Evolutionary conservation across 2,797 vertebrate species (phyloP).

Genomic region (Myotis myotis): DNA sequence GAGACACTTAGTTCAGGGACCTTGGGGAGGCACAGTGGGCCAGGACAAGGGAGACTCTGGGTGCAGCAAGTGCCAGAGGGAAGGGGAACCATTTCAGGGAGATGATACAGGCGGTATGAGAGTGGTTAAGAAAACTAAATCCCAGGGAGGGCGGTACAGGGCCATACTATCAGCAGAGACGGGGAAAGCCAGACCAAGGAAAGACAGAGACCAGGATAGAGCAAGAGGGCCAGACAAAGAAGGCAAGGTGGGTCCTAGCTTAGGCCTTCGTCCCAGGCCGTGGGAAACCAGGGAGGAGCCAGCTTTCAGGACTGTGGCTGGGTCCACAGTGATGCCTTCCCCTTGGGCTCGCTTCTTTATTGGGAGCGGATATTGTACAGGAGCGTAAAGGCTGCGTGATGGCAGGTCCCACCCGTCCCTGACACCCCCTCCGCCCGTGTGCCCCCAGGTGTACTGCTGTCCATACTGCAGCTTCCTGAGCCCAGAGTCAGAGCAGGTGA

Average conservation of each 20-base stretch:
- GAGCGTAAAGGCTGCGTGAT: neutral
- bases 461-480: constrained; percentile 89
- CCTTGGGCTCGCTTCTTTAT: neutral
- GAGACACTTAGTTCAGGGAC: neutral
- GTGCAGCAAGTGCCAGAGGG: neutral
- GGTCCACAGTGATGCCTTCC: neutral
- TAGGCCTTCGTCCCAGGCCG: neutral
- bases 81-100: neutral
- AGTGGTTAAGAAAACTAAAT: neutral
- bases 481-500: constrained; percentile 84
- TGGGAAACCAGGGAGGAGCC: neutral
- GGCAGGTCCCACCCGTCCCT: neutral
- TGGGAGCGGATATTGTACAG: neutral
- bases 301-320: neutral
- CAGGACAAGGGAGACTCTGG: neutral
- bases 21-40: neutral
- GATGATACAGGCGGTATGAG: neutral
- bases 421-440: neutral
- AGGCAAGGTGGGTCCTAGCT: neutral
- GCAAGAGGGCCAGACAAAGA: neutral
- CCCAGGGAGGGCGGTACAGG: neutral
- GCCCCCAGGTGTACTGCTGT: constrained; percentile 89
- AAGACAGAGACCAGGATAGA: neutral
- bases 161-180: neutral
- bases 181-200: neutral